These are phyloP conservation scores for Rattus rattus DNA, from an alignment of 2,113 vertebrate species.

Conservation along the genomic window DNA sequence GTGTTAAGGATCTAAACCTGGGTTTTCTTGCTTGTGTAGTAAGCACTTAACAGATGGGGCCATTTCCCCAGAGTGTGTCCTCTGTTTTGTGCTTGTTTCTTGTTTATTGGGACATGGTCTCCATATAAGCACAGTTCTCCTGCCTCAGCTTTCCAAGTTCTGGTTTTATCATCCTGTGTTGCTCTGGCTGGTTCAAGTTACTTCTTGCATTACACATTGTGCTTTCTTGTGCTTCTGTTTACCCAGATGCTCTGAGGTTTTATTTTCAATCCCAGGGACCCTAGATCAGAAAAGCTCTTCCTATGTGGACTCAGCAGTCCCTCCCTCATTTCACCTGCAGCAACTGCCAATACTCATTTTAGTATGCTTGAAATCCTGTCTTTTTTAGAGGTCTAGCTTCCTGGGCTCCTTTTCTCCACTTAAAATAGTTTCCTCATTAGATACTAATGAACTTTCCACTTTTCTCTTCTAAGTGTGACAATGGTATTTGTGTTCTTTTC, in stretches of 20 bases:
- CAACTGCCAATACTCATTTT: neutral
- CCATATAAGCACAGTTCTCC: neutral
- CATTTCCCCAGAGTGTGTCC: neutral
- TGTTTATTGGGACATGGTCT: neutral
- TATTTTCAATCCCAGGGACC: neutral
- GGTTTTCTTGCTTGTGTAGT: neutral
- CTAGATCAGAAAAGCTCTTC: neutral
- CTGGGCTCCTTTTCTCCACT: neutral
- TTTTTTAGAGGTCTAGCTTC: neutral
- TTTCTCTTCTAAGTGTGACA: neutral
- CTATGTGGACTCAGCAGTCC: too few relatives aligned
- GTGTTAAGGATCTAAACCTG: neutral
- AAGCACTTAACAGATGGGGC: neutral
- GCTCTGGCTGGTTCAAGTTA: too few relatives aligned
- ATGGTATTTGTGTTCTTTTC: neutral
- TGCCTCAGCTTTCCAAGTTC: neutral
- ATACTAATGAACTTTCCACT: neutral
- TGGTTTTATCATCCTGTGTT: neutral
- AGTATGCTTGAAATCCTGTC: neutral
- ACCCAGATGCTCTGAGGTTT: neutral
- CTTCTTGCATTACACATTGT: neutral
- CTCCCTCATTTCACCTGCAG: neutral
- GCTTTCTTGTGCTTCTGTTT: neutral
- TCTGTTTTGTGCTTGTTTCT: neutral
- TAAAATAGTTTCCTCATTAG: neutral